These are phyloP conservation scores for Phalacrocorax carbo DNA, from an alignment of 2,113 vertebrate species.

Conservation along the genomic window DNA sequence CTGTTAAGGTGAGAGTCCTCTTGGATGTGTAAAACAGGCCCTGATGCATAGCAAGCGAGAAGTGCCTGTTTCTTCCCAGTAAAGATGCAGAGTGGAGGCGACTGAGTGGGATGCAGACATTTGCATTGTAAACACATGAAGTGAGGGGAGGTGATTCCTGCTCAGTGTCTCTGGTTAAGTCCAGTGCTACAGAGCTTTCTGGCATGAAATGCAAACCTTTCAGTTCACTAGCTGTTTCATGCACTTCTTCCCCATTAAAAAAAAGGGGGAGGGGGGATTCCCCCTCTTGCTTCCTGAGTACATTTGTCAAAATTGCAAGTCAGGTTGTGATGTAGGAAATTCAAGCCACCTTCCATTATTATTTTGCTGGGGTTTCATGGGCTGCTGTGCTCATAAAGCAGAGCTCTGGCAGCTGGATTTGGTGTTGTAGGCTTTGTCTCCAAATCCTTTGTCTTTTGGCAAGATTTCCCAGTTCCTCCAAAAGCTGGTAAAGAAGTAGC, in stretches of 20 bases:
- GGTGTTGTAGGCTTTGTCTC: neutral
- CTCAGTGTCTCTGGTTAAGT: neutral
- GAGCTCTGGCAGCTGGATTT: neutral
- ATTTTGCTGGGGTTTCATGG: neutral
- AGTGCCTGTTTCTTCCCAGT: neutral
- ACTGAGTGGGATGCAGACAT: neutral
- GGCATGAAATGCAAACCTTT: neutral
- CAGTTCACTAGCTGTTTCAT: neutral
- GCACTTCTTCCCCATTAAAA: neutral
- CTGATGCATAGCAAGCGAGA: neutral
- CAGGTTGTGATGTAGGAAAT: neutral
- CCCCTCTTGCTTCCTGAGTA: neutral
- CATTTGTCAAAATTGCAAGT: neutral
- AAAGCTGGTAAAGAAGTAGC: neutral
- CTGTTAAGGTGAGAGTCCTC: neutral
- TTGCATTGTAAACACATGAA: neutral
- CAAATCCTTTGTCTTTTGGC: neutral
- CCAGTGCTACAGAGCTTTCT: neutral
- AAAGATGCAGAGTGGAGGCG: neutral
- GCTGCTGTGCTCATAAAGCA: neutral
- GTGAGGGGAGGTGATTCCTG: neutral
- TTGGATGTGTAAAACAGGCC: neutral
- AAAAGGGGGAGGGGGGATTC: fast-evolving
- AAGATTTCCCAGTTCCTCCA: neutral
- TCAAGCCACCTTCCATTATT: neutral